phyloP scores from a whole-genome alignment of 2,797 vertebrate genomes.

The Xerus rutilus region DNA sequence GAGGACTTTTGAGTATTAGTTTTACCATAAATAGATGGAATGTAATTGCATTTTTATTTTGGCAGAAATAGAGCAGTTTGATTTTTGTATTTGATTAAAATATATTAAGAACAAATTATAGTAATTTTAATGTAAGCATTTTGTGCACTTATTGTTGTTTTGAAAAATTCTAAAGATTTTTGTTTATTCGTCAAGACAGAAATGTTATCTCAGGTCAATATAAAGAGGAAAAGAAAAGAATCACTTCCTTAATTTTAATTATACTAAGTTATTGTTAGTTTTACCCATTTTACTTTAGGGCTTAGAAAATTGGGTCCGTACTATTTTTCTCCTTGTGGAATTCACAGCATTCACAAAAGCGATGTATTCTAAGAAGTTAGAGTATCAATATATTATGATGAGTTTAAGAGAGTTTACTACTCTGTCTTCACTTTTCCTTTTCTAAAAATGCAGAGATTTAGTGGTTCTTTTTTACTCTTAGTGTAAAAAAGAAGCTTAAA shows the following conservation, averaged over 20 bases:
- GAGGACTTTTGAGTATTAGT: slow-evolving; percentile 40
- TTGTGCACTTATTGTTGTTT: slow-evolving; percentile 20
- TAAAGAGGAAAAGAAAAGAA: not conserved
- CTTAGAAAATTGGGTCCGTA: not conserved
- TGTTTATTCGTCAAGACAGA: slow-evolving; percentile 29
- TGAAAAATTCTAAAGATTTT: slow-evolving; percentile 58
- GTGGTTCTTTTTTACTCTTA: not conserved
- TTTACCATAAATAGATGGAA: slow-evolving; percentile 8
- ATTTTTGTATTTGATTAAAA: slow-evolving; percentile 50
- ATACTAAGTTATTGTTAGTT: slow-evolving; percentile 1
- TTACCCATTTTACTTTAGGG: slow-evolving; percentile 22
- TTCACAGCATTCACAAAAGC: not conserved
- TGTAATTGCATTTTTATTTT: slow-evolving; percentile 55
- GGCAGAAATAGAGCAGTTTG: slow-evolving; percentile 25
- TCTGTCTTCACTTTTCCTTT: not conserved
- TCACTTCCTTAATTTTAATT: slow-evolving; percentile 57
- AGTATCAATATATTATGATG: not conserved
- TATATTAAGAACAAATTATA: slow-evolving; percentile 46
- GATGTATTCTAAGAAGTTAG: not conserved
- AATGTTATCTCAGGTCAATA: slow-evolving; percentile 2
- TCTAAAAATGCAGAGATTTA: not conserved
- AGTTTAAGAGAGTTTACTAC: not conserved
- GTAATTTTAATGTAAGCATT: slow-evolving; percentile 2
- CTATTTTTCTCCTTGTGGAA: slow-evolving; percentile 6
- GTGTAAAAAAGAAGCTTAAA: not conserved